Percentiles rank a stretch among this genome's conserved stretches.
Evolutionary conservation across 2,113 vertebrate genomes (phyloP).

Genomic region (Tamias sibiricus): DNA sequence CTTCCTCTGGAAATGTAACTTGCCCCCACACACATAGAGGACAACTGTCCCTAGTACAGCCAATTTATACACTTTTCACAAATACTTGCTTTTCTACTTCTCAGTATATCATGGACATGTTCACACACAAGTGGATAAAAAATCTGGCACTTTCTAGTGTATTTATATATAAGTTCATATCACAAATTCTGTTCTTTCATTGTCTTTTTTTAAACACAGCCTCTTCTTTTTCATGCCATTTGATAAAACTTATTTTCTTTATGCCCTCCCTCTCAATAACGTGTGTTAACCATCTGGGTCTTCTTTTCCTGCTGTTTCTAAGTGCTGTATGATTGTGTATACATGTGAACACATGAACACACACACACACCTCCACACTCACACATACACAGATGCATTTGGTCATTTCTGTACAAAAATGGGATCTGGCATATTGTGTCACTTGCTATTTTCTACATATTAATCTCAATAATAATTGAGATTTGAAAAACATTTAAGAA

Average conservation of each 20-base stretch:
- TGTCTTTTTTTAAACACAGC: background rate
- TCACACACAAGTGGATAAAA: background rate
- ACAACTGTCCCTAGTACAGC: background rate
- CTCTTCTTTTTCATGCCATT: background rate
- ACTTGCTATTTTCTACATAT: background rate
- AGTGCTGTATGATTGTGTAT: background rate
- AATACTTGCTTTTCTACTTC: background rate
- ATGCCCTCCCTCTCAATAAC: background rate
- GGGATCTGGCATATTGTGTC: fast-evolving
- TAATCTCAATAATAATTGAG: background rate
- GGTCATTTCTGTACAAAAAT: background rate
- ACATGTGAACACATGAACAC: background rate
- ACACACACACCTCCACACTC: fast-evolving
- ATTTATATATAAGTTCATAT: background rate
- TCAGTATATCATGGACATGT: background rate
- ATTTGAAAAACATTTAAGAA: background rate
- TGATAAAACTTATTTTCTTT: background rate
- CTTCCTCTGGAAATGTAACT: background rate
- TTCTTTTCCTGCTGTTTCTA: background rate
- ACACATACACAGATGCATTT: background rate
- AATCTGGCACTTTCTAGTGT: background rate
- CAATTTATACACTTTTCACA: background rate
- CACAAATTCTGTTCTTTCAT: background rate
- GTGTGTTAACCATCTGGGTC: background rate
- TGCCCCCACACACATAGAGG: background rate